phyloP scores from a whole-genome alignment of 2,888 invertebrate genomes.

The Andrena bicolor region DNA sequence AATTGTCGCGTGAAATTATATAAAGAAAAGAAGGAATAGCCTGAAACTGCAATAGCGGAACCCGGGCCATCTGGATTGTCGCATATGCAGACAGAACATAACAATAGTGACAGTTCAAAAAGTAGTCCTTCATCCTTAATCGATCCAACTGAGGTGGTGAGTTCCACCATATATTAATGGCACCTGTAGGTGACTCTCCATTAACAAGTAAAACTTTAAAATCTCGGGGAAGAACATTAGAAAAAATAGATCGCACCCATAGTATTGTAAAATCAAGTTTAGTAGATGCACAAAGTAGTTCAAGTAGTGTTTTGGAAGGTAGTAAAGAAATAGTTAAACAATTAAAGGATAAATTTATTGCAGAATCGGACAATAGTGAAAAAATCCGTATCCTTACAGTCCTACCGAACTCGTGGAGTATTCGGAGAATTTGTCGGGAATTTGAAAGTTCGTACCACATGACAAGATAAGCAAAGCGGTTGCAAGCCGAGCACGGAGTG shows the following conservation, averaged over 20 bases:
- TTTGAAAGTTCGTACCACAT: neutral
- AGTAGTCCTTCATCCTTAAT: neutral
- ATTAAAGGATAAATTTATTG: neutral
- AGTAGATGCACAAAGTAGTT: neutral
- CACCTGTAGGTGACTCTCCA: neutral
- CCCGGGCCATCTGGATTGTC: neutral
- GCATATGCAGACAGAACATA: neutral
- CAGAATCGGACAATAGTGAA: neutral
- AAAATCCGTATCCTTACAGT: conserved; percentile 2
- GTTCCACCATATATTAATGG: neutral
- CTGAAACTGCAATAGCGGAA: neutral
- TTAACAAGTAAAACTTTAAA: neutral
- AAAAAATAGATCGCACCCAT: neutral
- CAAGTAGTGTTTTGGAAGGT: neutral
- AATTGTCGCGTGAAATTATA: no score
- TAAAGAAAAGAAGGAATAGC: no score
- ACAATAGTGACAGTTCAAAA: neutral
- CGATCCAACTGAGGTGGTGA: neutral
- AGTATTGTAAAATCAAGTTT: neutral
- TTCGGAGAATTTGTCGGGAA: neutral
- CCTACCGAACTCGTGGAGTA: neutral
- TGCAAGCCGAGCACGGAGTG: neutral
- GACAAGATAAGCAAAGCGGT: neutral
- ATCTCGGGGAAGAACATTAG: neutral
- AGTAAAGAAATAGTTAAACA: neutral